A percentile compares a stretch with the other conserved stretches of the same genome.
Evolutionary conservation across 2,113 vertebrate genomes (phyloP).

Genomic region (Illadopsis cleaveri): DNA sequence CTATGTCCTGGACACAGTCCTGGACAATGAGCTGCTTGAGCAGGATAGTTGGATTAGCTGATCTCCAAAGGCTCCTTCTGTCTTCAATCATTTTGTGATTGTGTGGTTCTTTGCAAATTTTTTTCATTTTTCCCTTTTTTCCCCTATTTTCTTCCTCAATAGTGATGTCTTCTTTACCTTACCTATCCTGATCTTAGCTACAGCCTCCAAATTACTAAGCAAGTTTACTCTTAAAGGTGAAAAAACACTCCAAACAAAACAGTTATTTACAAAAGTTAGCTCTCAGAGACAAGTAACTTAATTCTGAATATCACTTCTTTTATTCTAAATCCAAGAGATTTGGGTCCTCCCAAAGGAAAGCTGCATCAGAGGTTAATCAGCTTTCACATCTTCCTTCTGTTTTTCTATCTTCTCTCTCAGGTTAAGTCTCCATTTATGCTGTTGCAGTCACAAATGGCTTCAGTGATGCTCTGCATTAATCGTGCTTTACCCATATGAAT

Average conservation of each 20-base stretch:
- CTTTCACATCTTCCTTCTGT: background rate
- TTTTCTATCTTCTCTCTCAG: background rate
- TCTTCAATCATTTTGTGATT: background rate
- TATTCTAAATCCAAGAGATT: background rate
- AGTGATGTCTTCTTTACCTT: background rate
- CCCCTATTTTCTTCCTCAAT: background rate
- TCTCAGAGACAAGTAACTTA: background rate
- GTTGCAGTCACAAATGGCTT: background rate
- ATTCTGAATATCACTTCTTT: background rate
- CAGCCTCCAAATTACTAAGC: background rate
- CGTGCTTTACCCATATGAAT: background rate
- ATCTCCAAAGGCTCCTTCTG: background rate
- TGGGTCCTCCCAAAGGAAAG: background rate
- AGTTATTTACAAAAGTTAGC: background rate
- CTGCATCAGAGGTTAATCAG: background rate
- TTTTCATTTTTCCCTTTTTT: background rate
- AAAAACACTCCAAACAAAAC: background rate
- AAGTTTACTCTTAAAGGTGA: background rate
- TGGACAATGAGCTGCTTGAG: background rate
- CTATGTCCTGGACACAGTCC: background rate
- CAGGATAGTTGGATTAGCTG: background rate
- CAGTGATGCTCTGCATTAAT: background rate
- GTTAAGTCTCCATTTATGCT: background rate
- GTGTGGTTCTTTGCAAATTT: background rate
- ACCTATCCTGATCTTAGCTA: background rate